phyloP scores from a whole-genome alignment of 2,113 vertebrate species.

The Phalacrocorax brasilianus region DNA sequence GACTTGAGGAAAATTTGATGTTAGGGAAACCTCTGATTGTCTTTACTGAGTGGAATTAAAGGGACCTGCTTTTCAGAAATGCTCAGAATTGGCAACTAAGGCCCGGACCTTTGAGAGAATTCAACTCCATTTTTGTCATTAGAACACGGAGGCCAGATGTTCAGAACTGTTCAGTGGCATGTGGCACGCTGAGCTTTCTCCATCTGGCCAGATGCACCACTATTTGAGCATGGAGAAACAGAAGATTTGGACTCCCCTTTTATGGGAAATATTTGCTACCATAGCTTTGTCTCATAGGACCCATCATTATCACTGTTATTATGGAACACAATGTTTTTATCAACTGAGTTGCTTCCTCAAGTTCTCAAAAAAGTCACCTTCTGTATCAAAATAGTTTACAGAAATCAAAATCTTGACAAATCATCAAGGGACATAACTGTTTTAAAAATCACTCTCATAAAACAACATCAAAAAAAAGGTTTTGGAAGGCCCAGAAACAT shows the following conservation, averaged over 20 bases:
- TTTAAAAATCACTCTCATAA: background rate
- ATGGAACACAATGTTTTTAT: background rate
- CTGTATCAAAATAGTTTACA: background rate
- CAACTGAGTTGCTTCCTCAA: background rate
- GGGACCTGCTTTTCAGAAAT: background rate
- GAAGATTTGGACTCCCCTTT: background rate
- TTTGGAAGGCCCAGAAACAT: background rate
- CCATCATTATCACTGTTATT: background rate
- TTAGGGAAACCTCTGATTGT: background rate
- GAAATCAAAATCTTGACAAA: background rate
- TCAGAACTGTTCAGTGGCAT: background rate
- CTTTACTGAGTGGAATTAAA: background rate
- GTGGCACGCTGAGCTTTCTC: background rate
- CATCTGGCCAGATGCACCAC: background rate
- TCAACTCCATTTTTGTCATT: background rate
- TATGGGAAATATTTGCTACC: background rate
- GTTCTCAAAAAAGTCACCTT: background rate
- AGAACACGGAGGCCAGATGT: background rate
- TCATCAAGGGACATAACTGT: background rate
- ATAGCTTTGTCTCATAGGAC: background rate
- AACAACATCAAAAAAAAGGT: background rate
- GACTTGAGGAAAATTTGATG: background rate
- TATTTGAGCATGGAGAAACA: background rate
- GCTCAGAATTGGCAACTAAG: background rate
- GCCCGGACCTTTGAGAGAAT: background rate